Base-by-base conservation (phyloP, 35 echinoderm and acorn worm species). In the Ophiothrix spiculata region DNA sequence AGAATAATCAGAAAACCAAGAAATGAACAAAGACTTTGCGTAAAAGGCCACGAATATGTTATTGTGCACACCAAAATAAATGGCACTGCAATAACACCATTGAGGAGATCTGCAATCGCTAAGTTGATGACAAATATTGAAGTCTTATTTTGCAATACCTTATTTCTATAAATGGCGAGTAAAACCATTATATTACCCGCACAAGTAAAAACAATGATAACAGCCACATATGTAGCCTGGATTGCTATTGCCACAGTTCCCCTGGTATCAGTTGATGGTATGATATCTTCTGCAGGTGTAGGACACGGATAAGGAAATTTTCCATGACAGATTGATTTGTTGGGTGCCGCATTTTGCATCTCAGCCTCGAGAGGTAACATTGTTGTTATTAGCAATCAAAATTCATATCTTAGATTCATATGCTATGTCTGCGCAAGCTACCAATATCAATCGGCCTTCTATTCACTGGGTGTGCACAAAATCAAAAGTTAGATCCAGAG, bases 41-140 rank as follows among this genome's bases (percentile, higher is more conserved):
- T 78, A 25, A 91, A 85, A 32, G 69, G 13, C 93, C 93, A 95
- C 29, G 56, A 56, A 17, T 83, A 81, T 25, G 37, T 46, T 31
- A 91, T 86, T 25, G 84, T 81, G 23, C 80, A 90, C 28, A 85
- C 75, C 13, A 95, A 79, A 39, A 91, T 85, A 37, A 91, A 75
- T 4, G 90, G 40, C 60, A 95, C 88, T 73, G 64, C 49, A 0
- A 86, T 38, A 12, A 78, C 34, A 13, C 78, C 93, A 31, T 83
- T 91, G 0, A 91, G 32, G 4, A 95, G 35, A 79, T 95, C 93
- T 17, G 86, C 86, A 39, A 88, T 79, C 36, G 93, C 93, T 38
- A 95, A 76, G 33, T 87, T 91, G 11, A 42, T 89, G 56, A 95
- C 86, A 56, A 91, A 95, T 10, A 95, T 81, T 4, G 89, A 91